Base-by-base conservation (phyloP, 2,113 vertebrate species). In the Empidonax traillii region DNA sequence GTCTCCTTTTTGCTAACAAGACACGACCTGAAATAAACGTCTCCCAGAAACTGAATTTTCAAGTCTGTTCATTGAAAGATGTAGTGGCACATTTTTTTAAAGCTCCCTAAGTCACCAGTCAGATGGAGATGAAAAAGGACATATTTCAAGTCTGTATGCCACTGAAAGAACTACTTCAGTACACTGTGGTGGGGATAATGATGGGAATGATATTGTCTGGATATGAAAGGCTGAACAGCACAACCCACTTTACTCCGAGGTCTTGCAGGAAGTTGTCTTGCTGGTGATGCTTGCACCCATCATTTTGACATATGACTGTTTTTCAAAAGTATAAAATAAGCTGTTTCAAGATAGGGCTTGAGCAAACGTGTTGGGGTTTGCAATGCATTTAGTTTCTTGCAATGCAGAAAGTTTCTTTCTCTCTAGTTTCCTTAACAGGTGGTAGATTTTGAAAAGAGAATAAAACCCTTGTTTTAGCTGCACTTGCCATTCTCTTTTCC, bases 81-180 rank as follows among this genome's bases (percentile, higher is more conserved):
- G 7, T 80, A 83, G 89, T 93, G 19, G 66, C 81, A 91, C 80
- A 67, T 87, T n/a, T 68, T 30, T 68, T 84, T 63, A 18, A 51
- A 37, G 17, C 17, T 82, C 61, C 46, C 6, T 10, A 61, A 47
- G 8, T 55, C 31, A 39, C 35, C 30, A 8, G n/a, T 83, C 16
- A 55, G 17, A 18, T 56, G 49, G 65, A 82, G 20, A 12, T 65
- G 18, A 63, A 68, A 95, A 83, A 92, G 95, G 20, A 85, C 49
- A 66, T 33, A 96, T 96, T 94, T 94, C 53, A 84, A 87, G 79
- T 62, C 81, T 81, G 85, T 89, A 85, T 96, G 94, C 75, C 71
- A 89, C 49, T 87, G 89, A 92, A 97, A 93, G 96, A 95, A 84
- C 85, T 93, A 86, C 80, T 94, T 94, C 75, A 61, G 20, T 72